A percentile compares a stretch with the other conserved stretches of the same genome.
Evolutionary conservation across 2,797 vertebrate genomes (phyloP).

Genomic region (Adrianichthys oophorus): DNA sequence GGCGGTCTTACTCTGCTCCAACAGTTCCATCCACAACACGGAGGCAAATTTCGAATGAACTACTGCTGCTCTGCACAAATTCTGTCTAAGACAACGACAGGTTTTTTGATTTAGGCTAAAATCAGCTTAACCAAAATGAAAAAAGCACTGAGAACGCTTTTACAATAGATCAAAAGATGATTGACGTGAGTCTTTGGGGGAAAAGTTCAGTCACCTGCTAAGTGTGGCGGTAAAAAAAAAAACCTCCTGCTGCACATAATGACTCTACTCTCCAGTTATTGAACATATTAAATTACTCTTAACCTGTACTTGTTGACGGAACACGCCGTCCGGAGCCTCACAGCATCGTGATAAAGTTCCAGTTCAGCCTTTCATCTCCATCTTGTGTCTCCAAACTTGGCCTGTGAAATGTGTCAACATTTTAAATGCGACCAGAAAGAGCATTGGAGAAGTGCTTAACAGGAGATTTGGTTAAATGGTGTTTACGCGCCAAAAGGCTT

Average conservation of each 20-base stretch:
- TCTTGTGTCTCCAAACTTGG: constrained; percentile 63
- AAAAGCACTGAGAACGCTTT: too few relatives aligned
- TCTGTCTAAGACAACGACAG: too few relatives aligned
- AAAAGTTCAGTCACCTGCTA: constrained; percentile 51
- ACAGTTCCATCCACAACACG: too few relatives aligned
- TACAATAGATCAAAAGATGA: too few relatives aligned
- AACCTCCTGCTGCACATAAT: not conserved
- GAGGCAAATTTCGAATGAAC: too few relatives aligned
- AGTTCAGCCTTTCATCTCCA: constrained; percentile 71
- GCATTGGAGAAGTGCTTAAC: constrained; percentile 41
- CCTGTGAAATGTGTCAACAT: constrained; percentile 59
- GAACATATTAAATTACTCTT: constrained; percentile 40
- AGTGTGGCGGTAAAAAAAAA: not conserved
- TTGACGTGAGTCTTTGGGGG: too few relatives aligned
- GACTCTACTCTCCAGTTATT: constrained; percentile 27
- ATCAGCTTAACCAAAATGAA: too few relatives aligned
- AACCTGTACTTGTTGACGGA: constrained; percentile 36
- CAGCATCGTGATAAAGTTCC: not conserved
- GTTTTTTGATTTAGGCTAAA: too few relatives aligned
- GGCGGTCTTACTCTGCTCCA: too few relatives aligned
- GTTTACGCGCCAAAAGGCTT: constrained; percentile 45
- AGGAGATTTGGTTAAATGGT: constrained; percentile 41
- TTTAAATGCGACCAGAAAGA: constrained; percentile 58
- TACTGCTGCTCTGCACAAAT: too few relatives aligned
- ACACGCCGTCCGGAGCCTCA: constrained; percentile 33